Base-by-base conservation (phyloP, 2,888 invertebrate species). In the Drosophila rubida region DNA sequence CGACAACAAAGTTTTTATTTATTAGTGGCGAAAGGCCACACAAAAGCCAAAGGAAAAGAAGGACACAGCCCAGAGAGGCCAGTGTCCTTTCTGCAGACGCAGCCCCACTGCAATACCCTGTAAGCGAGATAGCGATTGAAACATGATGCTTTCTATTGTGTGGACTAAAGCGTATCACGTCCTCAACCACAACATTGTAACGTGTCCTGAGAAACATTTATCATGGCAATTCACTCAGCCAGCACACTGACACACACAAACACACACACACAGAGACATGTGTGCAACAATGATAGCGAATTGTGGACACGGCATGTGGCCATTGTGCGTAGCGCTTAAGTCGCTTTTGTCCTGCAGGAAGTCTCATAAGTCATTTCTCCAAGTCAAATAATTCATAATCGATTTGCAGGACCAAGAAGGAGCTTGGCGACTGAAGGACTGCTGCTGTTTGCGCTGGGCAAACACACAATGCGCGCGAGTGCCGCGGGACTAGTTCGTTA, bases 371-470 rank as follows among this genome's bases (percentile, higher is more conserved):
- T 89, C 90, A 89, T 89, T 88, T 86, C 81, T 76, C 67, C 75
- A 87, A 86, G 76, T 88, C 88, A 87, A 89, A 90, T 89, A 89
- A 88, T 87, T 90, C 89, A 89, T 88, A 89, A 89, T 90, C 90
- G 89, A 90, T 89, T 86, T 81, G 75, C 69, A 73, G 62, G 30
- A 54, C 42, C 44, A 22, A 44, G 22, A 14, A 23, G 7, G 7
- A 25, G 25, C 49, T 1, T 11, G 13, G 22, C 32, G 13, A n/a
- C 54, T 30, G 41, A 16, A 14, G 19, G 2, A 19, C 30, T 27
- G 27, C 39, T 46, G 14, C 13, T 62, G 67, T 67, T 75, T 70
- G 62, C 37, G 25, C 25, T 59, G 32, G 37, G 71, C 67, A 77
- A 77, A 77, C 75, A 54, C 42, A 54, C 22, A 46, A 54, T 22